Percentiles rank a stretch among this genome's conserved stretches.
phyloP scores from a whole-genome alignment of 2,797 vertebrate genomes.

The Linurgus olivaceus region DNA sequence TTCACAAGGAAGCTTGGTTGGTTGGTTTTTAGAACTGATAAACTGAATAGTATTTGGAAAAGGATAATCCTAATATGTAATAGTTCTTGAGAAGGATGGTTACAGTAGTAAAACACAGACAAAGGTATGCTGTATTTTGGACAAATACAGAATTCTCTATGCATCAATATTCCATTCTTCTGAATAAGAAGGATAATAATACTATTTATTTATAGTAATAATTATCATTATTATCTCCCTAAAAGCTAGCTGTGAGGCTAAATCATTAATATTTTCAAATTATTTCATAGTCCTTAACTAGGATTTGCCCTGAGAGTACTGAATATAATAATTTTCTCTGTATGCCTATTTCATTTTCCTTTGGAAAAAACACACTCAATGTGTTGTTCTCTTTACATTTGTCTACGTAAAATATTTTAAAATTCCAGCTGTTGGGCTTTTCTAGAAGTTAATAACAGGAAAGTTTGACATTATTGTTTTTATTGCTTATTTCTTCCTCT shows the following conservation, averaged over 20 bases:
- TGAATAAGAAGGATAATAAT: neutral
- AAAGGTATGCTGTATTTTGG: neutral
- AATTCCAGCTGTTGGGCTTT: neutral
- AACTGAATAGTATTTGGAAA: neutral
- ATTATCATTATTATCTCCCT: conserved; percentile 33
- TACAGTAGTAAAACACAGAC: neutral
- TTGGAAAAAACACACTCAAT: neutral
- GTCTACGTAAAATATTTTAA: neutral
- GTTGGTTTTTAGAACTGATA: neutral
- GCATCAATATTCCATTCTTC: neutral
- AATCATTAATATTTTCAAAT: conserved; percentile 43
- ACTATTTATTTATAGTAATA: neutral
- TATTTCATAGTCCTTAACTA: neutral
- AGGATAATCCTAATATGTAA: neutral
- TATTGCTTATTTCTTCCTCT: neutral
- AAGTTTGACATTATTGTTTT: neutral
- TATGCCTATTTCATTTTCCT: neutral
- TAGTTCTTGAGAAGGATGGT: neutral
- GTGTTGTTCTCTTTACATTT: neutral
- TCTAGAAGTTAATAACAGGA: neutral
- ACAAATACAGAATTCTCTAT: neutral
- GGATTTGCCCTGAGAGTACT: conserved; percentile 9
- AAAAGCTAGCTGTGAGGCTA: conserved; percentile 18
- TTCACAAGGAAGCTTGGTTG: conserved; percentile 11
- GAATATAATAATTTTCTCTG: conserved; percentile 26